Evolutionary conservation across 2,113 vertebrate genomes (phyloP).

Genomic region (Sturnira hondurensis): DNA sequence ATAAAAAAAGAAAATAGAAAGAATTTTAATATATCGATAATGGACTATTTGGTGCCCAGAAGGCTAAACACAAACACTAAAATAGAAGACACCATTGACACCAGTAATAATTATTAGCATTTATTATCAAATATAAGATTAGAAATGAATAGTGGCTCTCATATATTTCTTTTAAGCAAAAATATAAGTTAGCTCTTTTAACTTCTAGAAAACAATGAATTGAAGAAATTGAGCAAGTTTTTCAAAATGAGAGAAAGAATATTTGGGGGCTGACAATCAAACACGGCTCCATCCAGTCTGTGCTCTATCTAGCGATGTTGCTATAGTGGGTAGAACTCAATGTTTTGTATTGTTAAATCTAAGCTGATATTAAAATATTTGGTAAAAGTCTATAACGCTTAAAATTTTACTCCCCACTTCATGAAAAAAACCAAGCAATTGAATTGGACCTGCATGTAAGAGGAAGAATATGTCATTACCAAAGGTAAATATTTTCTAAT

Average conservation of each 20-base stretch:
- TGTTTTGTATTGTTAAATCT: not conserved
- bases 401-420: not conserved
- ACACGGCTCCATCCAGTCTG: not conserved
- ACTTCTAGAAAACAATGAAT: not conserved
- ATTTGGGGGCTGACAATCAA: not conserved
- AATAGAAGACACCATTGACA: not conserved
- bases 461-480: not conserved
- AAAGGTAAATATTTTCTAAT: not conserved
- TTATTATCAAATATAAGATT: not conserved
- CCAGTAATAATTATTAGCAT: not conserved
- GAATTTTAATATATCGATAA: not conserved
- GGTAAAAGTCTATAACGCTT: not conserved
- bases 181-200: not conserved
- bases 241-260: not conserved
- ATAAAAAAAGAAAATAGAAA: not conserved
- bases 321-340: not conserved
- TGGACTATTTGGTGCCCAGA: not conserved
- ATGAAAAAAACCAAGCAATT: not conserved
- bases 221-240: not conserved
- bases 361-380: slow-evolving; percentile 28
- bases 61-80: not conserved
- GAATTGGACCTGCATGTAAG: not conserved
- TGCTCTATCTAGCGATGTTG: not conserved
- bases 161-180: not conserved
- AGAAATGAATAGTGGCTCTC: not conserved